These are phyloP conservation scores for Haliclona indistincta DNA, from an alignment of 37 sponge, comb jelly and placozoan genomes.

Conservation along the genomic window DNA sequence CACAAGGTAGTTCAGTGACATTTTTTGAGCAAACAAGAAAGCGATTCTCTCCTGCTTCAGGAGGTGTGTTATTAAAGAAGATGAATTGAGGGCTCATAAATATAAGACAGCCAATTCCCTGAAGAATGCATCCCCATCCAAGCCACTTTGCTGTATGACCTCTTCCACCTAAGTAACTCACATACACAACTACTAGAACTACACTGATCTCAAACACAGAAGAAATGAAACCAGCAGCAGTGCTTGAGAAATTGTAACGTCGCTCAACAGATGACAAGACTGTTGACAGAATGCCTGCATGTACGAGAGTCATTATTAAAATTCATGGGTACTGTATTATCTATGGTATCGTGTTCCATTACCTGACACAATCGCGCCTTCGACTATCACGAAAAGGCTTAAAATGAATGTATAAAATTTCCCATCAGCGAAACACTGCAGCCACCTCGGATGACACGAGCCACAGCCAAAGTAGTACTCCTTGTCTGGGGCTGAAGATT, in stretches of 20 bases:
- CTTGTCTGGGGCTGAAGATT: background rate
- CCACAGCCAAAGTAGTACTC: slow-evolving; percentile 47
- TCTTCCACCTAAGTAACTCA: slow-evolving; percentile 77
- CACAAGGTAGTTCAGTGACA: slow-evolving; percentile 42
- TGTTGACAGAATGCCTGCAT: background rate
- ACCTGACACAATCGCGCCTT: slow-evolving; percentile 9
- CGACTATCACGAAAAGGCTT: background rate
- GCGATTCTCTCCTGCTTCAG: background rate
- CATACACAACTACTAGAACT: slow-evolving; percentile 57
- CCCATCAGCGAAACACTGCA: slow-evolving; percentile 27
- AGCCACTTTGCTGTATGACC: slow-evolving; percentile 76
- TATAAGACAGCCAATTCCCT: slow-evolving; percentile 43
- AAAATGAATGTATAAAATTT: slow-evolving; percentile 1
- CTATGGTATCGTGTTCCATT: no score
- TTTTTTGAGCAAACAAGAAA: no score
- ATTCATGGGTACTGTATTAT: no score
- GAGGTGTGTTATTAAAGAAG: slow-evolving; percentile 39
- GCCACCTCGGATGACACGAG: slow-evolving; percentile 31
- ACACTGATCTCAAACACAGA: slow-evolving; percentile 68
- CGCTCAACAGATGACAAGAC: slow-evolving; percentile 49
- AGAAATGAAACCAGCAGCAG: slow-evolving; percentile 49
- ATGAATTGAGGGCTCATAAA: slow-evolving; percentile 80
- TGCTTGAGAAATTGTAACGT: slow-evolving; percentile 76
- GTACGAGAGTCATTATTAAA: no score
- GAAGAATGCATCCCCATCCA: slow-evolving; percentile 53